Evolutionary conservation across 2,797 vertebrate genomes (phyloP).

Genomic region (Chloroceryle inda): DNA sequence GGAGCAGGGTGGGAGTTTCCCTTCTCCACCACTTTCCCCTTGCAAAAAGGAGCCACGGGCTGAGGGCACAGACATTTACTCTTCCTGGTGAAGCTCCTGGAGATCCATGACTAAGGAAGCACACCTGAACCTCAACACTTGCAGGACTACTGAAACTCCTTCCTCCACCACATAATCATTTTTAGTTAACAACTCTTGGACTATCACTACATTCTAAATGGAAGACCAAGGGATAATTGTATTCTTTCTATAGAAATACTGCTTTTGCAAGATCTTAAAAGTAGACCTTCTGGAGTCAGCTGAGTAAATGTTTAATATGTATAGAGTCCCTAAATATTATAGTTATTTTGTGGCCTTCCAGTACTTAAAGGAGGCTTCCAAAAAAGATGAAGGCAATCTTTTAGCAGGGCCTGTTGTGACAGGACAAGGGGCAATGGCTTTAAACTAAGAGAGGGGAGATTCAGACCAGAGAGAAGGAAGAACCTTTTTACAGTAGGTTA

Average conservation of each 20-base stretch:
- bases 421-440: neutral
- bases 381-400: neutral
- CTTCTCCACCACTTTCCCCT: neutral
- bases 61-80: neutral
- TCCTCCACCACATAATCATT: neutral
- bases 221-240: neutral
- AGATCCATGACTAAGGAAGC: neutral
- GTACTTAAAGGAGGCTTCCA: neutral
- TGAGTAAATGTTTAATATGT: constrained; percentile 7
- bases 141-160: neutral
- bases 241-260: neutral
- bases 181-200: neutral
- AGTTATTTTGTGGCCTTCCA: neutral
- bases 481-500: neutral
- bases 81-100: neutral
- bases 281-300: neutral
- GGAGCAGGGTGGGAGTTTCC: too few relatives aligned
- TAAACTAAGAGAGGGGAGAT: neutral
- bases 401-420: neutral
- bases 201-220: neutral
- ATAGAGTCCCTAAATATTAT: neutral
- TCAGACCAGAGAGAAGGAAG: neutral
- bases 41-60: neutral
- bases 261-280: constrained; percentile 16
- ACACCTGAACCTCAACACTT: neutral